Conservation (phyloP, 53 echinoderm and acorn worm species). For the Antedon mediterranea region DNA sequence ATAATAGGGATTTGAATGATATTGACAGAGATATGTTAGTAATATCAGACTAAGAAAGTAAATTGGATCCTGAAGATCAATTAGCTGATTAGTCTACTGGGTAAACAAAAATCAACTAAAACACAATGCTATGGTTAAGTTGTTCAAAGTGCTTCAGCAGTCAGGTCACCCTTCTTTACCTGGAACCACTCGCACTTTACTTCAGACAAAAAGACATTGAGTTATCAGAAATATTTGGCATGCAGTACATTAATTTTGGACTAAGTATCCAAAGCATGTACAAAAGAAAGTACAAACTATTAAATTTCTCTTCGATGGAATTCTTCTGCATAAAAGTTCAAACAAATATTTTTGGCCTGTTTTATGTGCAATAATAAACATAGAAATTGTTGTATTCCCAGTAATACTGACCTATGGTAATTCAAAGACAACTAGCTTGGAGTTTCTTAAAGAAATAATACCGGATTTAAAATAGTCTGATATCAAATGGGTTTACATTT, state of each 20-base stretch:
- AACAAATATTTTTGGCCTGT: conserved; percentile 19
- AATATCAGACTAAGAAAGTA: too few species aligned
- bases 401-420: too few species aligned
- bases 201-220: conserved; percentile 25
- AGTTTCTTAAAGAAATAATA: too few species aligned
- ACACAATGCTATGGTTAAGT: conserved; percentile 17
- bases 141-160: conserved; percentile 22
- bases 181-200: conserved; percentile 21
- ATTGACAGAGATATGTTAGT: too few species aligned
- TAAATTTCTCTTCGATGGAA: conserved; percentile 24
- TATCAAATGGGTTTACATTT: too few species aligned
- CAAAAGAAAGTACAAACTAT: conserved; percentile 5
- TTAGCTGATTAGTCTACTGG: too few species aligned
- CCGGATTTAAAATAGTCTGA: too few species aligned
- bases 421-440: too few species aligned
- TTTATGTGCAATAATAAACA: too few species aligned
- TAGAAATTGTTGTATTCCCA: too few species aligned
- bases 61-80: too few species aligned
- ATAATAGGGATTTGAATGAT: too few species aligned
- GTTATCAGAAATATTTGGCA: conserved; percentile 17
- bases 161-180: conserved; percentile 21
- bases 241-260: conserved; percentile 38
- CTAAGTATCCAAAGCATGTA: conserved; percentile 25
- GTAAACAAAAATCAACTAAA: conserved; percentile 4
- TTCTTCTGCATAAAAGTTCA: conserved; percentile 24